A percentile compares a stretch with the other conserved stretches of the same genome.
phyloP scores from a whole-genome alignment of 1,140 invertebrate genomes.

The Dolichoris vasculosae region DNA sequence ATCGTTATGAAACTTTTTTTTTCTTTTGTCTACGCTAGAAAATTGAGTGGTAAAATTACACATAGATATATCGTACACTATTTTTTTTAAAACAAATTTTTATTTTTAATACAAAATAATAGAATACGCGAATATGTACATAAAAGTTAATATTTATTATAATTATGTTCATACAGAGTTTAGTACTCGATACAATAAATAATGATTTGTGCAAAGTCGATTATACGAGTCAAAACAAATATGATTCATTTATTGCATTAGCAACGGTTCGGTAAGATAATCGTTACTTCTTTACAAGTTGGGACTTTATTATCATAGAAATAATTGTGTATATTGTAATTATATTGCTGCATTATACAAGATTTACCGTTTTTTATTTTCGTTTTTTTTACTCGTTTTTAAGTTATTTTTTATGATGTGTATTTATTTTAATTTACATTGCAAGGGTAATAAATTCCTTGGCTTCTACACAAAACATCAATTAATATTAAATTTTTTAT shows the following conservation, averaged over 20 bases:
- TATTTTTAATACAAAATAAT: too few relatives aligned
- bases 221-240: slow-evolving; percentile 4
- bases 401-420: neutral
- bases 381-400: neutral
- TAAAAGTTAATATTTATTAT: too few relatives aligned
- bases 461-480: too few relatives aligned
- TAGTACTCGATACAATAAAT: neutral
- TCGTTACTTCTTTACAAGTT: neutral
- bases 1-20: neutral
- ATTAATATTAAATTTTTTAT: too few relatives aligned
- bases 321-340: neutral
- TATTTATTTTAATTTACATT: too few relatives aligned
- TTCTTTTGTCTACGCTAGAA: too few relatives aligned
- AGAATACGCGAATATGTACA: too few relatives aligned
- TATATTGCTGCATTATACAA: neutral
- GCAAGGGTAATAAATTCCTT: too few relatives aligned
- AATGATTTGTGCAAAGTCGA: neutral
- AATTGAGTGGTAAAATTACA: too few relatives aligned
- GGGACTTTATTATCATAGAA: neutral
- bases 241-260: neutral
- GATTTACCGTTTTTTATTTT: neutral
- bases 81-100: too few relatives aligned
- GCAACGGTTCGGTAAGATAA: neutral
- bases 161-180: too few relatives aligned
- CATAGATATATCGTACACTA: too few relatives aligned